These are phyloP conservation scores for Poeciliopsis turneri DNA, from an alignment of 2,797 vertebrate species.

Conservation along the genomic window DNA sequence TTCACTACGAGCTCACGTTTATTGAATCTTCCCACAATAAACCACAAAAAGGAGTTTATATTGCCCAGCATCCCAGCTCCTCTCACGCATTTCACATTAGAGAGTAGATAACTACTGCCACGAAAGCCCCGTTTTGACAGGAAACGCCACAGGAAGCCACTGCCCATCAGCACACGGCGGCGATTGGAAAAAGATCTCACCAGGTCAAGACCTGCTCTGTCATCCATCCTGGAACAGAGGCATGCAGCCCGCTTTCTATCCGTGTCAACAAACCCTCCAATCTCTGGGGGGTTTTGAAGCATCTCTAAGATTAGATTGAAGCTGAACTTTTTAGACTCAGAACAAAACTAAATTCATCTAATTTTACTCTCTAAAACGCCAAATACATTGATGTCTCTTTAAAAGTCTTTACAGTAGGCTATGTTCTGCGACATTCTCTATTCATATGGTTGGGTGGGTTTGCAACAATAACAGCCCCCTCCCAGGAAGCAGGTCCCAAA, in stretches of 20 bases:
- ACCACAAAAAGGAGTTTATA: constrained; percentile 18
- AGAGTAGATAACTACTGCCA: constrained; percentile 11
- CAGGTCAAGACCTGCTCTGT: constrained; percentile 20
- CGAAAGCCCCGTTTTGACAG: constrained; percentile 50
- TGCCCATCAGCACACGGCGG: constrained; percentile 59
- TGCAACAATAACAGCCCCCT: constrained; percentile 41
- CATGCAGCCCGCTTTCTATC: constrained; percentile 46
- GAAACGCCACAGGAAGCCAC: constrained; percentile 76
- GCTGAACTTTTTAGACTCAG: constrained; percentile 12
- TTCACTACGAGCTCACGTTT: constrained; percentile 14
- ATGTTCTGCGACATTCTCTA: neutral
- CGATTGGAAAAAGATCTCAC: constrained; percentile 49
- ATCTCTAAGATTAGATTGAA: neutral
- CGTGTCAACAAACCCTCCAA: neutral
- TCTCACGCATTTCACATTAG: constrained; percentile 28
- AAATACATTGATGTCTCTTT: neutral
- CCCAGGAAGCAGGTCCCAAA: constrained; percentile 59
- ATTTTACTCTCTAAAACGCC: neutral
- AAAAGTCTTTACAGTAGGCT: neutral
- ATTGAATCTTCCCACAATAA: constrained; percentile 25
- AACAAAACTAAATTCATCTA: neutral
- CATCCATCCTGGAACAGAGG: constrained; percentile 17
- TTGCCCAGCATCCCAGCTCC: neutral
- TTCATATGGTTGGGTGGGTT: constrained; percentile 22
- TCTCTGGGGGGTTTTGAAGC: constrained; percentile 13